Base-by-base conservation (phyloP, 2,888 invertebrate species). In the Dyspetes luteomarginatus region DNA sequence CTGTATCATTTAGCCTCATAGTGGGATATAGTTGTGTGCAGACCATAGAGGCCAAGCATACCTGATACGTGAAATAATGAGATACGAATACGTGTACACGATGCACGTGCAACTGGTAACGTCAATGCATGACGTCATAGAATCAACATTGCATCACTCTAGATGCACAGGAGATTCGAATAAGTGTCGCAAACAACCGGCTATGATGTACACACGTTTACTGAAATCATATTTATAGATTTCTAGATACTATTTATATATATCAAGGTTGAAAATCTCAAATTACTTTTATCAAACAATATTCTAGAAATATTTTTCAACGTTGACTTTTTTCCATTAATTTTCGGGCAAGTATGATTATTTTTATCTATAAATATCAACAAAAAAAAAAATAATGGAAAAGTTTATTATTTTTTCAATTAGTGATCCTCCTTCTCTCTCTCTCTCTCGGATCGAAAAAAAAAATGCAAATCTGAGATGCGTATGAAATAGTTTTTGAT, bases 81-180 rank as follows among this genome's bases (percentile, higher is more conserved):
- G 62, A 48, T 58, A 36, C 9, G n/a, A 30, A 28, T 24, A 4
- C 30, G 36, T 52, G 67, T 48, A 26, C 45, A 24, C 43, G 24
- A 22, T 45, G 48, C 65, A 58, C 65, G 64, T 75, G 65, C 62
- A 65, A 56, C 52, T 36, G 3, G 26, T 73, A 60, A 69, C 79
- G 79, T 75, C 74, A 74, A 64, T 79, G 74, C 58, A 41, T 65
- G 56, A 71, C 69, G 74, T 75, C 64, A 65, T 28, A n/a, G 43
- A 26, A 7, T 15, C 52, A 7, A 4, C 56, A 9, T 71, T 69
- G 28, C 69, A 56, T 60, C 74, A 65, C 58, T 43, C 2, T 55
- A 50, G 36, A 24, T 60, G 7, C 19, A 36, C 15, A 36, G 9
- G 64, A 43, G 30, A 28, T 17, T 64, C 7, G 24, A 52, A 60